Evolutionary conservation across 2,113 vertebrate genomes (phyloP), one percentile per base, ranked within the genome.

Genomic region (Callorhinus ursinus): DNA sequence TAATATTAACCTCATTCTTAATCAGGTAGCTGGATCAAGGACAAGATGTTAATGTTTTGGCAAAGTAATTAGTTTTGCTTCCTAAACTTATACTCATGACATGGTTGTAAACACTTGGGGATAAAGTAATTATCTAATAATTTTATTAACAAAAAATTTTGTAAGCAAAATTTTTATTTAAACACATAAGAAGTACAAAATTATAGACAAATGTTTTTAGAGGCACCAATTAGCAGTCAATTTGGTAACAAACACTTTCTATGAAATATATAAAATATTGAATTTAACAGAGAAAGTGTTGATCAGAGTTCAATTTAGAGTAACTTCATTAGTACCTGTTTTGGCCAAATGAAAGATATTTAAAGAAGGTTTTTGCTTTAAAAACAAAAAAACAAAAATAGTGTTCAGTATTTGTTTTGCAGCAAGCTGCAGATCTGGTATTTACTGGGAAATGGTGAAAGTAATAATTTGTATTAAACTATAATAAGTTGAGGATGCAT

Each of bases 61-160:
- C 1, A 26, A 67, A 33, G 71, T 79, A 65, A 53, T 19, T 15
- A 0, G 8, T 36, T 88, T 96, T 88, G 4, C 46, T 81, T 93
- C 28, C 33, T 86, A 59, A 85, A 36, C 53, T n/a, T 88, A 88
- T 93, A 42, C 15, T 95, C 16, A 53, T 46, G 10, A 8, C 7
- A 59, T 51, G 42, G 16, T 85, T 88, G 7, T 55, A 93, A 79
- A n/a, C 15, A 82, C 14, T 80, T 67, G 13, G 33, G 57, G 36
- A 82, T 74, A 71, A 87, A 55, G 15, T 77, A 67, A 55, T 85
- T 72, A 90, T 24, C 24, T 88, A 93, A 84, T 2, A 63, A 82
- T 51, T 92, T 94, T 83, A 94, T 95, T 84, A 96, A 63, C 18
- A 83, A 65, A 63, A 65, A 4, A 2, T 49, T n/a, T 51, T 86